Percentiles rank a stretch among this genome's conserved stretches.
Conservation (phyloP, 1,140 invertebrate genomes). For the Ephestia elutella region DNA sequence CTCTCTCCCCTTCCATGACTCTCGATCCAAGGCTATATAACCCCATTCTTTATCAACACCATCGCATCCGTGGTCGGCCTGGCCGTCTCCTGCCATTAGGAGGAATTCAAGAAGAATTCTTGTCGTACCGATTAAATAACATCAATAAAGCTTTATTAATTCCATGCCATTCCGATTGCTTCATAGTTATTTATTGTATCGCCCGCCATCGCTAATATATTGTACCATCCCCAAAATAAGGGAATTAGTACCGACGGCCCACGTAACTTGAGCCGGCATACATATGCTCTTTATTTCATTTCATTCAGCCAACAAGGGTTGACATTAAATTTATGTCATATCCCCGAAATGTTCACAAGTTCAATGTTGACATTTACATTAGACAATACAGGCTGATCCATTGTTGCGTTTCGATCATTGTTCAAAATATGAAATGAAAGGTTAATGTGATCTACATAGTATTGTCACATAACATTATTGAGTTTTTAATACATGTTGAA, state of each 20-base stretch:
- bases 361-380: slow-evolving; percentile 64
- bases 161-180: too few relatives aligned
- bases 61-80: too few relatives aligned
- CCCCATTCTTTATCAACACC: too few relatives aligned
- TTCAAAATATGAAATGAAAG: slow-evolving; percentile 7
- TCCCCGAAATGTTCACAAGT: slow-evolving; percentile 54
- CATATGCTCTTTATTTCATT: slow-evolving; percentile 70
- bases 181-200: background rate
- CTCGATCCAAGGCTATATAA: too few relatives aligned
- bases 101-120: too few relatives aligned
- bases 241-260: slow-evolving; percentile 55
- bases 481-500: background rate
- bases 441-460: background rate
- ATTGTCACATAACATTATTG: background rate
- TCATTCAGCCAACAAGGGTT: slow-evolving; percentile 53
- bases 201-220: slow-evolving; percentile 25
- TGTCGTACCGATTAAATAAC: too few relatives aligned
- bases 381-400: slow-evolving; percentile 50
- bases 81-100: too few relatives aligned
- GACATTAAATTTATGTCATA: slow-evolving; percentile 71
- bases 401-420: slow-evolving; percentile 14
- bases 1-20: too few relatives aligned
- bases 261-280: slow-evolving; percentile 59
- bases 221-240: slow-evolving; percentile 19
- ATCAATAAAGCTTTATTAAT: too few relatives aligned